Percentiles rank a stretch among this genome's conserved stretches.
Conservation (phyloP, 2,797 vertebrate species). For the Fundulus diaphanus region DNA sequence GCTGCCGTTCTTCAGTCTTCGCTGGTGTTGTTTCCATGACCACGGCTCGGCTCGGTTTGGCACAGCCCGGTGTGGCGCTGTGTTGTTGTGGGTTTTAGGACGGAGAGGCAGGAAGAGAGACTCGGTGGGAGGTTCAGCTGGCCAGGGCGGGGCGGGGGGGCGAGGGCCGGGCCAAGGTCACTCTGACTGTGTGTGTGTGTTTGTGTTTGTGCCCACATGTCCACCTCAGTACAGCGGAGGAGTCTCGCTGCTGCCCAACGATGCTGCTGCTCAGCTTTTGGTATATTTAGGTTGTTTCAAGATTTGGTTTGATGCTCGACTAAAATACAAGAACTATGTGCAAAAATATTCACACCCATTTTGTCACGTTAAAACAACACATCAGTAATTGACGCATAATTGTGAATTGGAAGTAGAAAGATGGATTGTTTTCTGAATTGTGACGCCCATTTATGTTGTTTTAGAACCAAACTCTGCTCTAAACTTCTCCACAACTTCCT, state of each 20-base stretch:
- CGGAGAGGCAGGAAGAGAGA: constrained; percentile 63
- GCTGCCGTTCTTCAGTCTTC: constrained; percentile 37
- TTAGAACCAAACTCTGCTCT: neutral
- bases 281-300: constrained; percentile 3
- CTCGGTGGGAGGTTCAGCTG: constrained; percentile 70
- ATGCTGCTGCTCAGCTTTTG: constrained; percentile 3
- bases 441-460: neutral
- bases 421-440: neutral
- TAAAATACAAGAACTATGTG: neutral
- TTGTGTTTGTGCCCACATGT: constrained; percentile 43
- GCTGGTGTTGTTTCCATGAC: constrained; percentile 56
- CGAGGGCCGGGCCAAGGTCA: constrained; percentile 84
- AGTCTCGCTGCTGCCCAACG: constrained; percentile 24
- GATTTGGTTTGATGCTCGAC: neutral
- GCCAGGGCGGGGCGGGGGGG: constrained; percentile 66
- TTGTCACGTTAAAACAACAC: neutral
- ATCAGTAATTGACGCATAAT: neutral
- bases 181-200: constrained; percentile 65
- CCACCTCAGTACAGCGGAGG: constrained; percentile 47
- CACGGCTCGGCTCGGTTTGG: constrained; percentile 63
- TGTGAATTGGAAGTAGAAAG: neutral
- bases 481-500: neutral
- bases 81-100: constrained; percentile 45
- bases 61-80: constrained; percentile 45
- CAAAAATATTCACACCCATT: neutral